Percentiles rank a stretch among this genome's conserved stretches.
phyloP scores from a whole-genome alignment of 1,140 invertebrate genomes.

The Procambarus virginalis region DNA sequence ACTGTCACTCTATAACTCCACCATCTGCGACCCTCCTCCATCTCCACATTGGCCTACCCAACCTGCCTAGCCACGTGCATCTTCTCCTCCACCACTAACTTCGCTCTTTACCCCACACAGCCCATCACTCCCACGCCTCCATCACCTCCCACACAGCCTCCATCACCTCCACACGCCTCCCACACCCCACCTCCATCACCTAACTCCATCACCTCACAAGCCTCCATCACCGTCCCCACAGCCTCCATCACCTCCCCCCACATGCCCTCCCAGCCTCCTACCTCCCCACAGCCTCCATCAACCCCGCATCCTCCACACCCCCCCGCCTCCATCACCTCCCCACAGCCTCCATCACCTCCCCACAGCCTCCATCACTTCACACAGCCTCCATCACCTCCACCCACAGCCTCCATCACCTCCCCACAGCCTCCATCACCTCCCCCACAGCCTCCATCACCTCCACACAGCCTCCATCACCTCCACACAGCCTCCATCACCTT shows the following conservation, averaged over 20 bases:
- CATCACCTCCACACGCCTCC: not conserved
- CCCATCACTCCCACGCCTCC: not conserved
- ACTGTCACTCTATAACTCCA: not conserved
- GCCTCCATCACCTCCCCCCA: not conserved
- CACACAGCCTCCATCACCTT: too few species aligned
- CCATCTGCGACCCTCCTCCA: not conserved
- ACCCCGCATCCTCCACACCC: not conserved
- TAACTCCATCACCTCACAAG: not conserved
- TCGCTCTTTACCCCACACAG: not conserved
- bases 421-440: too few species aligned
- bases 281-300: not conserved
- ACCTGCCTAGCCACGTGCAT: not conserved
- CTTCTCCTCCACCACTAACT: not conserved
- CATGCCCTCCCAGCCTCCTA: not conserved
- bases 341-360: too few species aligned
- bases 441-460: too few species aligned
- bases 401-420: too few species aligned
- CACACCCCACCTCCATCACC: not conserved
- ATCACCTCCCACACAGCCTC: not conserved
- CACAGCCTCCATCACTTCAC: too few species aligned
- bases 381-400: too few species aligned
- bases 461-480: too few species aligned
- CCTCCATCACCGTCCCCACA: not conserved
- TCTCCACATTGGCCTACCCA: not conserved
- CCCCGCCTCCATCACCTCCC: too few species aligned